Base-by-base conservation (phyloP, 2,113 vertebrate genomes). In the Pelodiscus sinensis region DNA sequence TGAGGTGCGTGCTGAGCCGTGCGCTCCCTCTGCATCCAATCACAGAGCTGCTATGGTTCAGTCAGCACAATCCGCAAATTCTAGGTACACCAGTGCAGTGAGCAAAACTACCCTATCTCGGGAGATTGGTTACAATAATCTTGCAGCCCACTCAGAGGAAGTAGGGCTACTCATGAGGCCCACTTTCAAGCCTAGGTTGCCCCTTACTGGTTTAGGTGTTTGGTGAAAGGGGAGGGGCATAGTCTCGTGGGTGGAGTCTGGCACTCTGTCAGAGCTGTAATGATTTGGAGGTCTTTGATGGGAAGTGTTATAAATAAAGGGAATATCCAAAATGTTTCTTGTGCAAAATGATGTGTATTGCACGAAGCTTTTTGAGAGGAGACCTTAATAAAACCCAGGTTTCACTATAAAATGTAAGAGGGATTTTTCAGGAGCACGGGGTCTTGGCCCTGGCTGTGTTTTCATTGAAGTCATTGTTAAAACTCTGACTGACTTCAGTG, bases 161-260 rank as follows among this genome's bases (percentile, higher is more conserved):
- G n/a, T n/a, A n/a, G n/a, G n/a, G n/a, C n/a, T n/a, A n/a, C n/a
- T n/a, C 44, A 44, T 5, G 44, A 44, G 44, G 5, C 5, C 7
- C 44, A 44, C 44, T 44, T 44, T 44, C 44, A 6, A 44, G 6
- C 44, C 44, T 44, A 44, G 44, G 44, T 44, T 44, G 44, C 44
- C 44, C 44, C 44, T 44, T 44, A 44, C 44, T 31, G n/a, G 24
- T 77, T n/a, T 51, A 12, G 16, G 27, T 31, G 52, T 0, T 71
- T 71, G n/a, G 65, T 21, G 65, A 71, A 68, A 68, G 0, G 38
- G 83, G 81, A 51, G 55, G 86, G 2, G 1, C 24, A 50, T 11
- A 0, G 0, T 14, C 1, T 52, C 21, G 62, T 44, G 51, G 51
- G 73, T 31, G 3, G 50, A 62, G 0, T 3, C 8, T 21, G 11